phyloP scores from a whole-genome alignment of 2,888 invertebrate species.

The Dicycla oo region DNA sequence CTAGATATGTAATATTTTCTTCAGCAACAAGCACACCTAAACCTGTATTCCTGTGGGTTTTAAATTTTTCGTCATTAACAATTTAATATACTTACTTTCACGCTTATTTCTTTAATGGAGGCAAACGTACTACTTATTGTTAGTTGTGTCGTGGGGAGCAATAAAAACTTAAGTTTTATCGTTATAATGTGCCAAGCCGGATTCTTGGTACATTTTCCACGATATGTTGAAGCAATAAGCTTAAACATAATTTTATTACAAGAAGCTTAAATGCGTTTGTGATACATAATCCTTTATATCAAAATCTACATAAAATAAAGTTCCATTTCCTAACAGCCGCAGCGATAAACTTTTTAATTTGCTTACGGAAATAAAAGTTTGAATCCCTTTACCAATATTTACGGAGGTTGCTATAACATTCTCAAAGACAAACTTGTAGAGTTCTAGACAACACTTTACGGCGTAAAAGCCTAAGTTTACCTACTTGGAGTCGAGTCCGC shows the following conservation, averaged over 20 bases:
- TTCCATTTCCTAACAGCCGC: slow-evolving; percentile 12
- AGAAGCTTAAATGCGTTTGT: slow-evolving; percentile 37
- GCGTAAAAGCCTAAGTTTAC: slow-evolving; percentile 61
- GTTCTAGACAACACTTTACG: slow-evolving; percentile 63
- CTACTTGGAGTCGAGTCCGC: slow-evolving; percentile 50
- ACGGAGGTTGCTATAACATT: slow-evolving; percentile 53
- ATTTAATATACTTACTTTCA: slow-evolving; percentile 30
- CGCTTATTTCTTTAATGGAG: slow-evolving; percentile 33
- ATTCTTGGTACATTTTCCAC: slow-evolving; percentile 1
- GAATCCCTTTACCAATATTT: slow-evolving; percentile 59
- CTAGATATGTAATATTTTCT: not conserved
- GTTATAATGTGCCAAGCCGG: slow-evolving; percentile 19
- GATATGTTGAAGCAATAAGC: not conserved
- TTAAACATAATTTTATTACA: slow-evolving; percentile 20
- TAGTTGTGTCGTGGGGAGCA: slow-evolving; percentile 52
- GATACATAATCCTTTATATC: slow-evolving; percentile 10
- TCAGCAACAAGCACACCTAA: not conserved
- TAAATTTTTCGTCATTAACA: slow-evolving; percentile 29
- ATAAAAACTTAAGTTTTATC: slow-evolving; percentile 37
- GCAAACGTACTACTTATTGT: slow-evolving; percentile 28
- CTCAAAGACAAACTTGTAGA: slow-evolving; percentile 62
- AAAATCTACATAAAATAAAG: slow-evolving; percentile 30
- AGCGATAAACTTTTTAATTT: slow-evolving; percentile 55
- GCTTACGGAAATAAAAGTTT: slow-evolving; percentile 55
- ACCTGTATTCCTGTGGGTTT: slow-evolving; percentile 14